These are phyloP conservation scores for Deroplatys truncata DNA, from an alignment of 2,888 invertebrate genomes.

Conservation along the genomic window DNA sequence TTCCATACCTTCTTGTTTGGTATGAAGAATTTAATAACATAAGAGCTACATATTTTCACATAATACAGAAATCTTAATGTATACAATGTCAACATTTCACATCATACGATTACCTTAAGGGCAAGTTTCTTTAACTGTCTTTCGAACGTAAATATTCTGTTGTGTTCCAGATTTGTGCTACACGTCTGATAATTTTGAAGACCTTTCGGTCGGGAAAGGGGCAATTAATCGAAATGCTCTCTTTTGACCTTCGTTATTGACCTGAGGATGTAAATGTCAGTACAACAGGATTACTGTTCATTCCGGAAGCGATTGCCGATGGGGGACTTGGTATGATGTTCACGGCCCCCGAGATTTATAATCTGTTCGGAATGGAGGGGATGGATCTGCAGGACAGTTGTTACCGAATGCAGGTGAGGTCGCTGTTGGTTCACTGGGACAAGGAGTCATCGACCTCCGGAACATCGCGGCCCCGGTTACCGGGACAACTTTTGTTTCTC, in stretches of 20 bases:
- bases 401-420: not conserved
- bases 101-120: too few species aligned
- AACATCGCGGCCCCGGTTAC: not conserved
- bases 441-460: slow-evolving; percentile 8
- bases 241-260: not conserved
- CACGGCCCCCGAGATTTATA: not conserved
- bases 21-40: too few species aligned
- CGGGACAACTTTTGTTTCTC: not conserved
- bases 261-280: not conserved
- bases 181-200: too few species aligned
- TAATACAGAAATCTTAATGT: too few species aligned
- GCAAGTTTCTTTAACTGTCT: too few species aligned
- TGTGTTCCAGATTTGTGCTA: too few species aligned
- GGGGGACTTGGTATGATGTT: not conserved
- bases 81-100: too few species aligned
- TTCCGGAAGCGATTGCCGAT: not conserved
- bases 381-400: not conserved
- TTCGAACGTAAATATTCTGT: too few species aligned
- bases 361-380: not conserved
- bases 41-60: too few species aligned
- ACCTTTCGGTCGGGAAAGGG: too few species aligned
- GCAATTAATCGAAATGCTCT: too few species aligned
- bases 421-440: slow-evolving; percentile 11
- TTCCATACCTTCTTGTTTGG: too few species aligned
- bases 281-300: not conserved